Conservation (phyloP, 2,113 vertebrate species). For the Lophochroa leadbeateri region DNA sequence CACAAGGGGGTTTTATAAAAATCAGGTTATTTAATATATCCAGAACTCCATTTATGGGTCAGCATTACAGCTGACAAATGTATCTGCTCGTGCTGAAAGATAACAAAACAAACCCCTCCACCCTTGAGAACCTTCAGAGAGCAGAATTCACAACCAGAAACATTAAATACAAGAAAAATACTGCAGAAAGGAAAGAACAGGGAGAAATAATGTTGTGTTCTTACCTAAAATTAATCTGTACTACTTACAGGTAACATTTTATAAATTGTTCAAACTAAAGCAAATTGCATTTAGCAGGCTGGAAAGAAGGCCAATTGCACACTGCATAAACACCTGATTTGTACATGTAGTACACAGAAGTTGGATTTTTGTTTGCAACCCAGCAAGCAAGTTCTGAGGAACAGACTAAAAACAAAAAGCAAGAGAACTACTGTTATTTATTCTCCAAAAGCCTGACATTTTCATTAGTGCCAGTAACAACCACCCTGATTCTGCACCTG, state of each 20-base stretch:
- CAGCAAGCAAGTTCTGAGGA: neutral
- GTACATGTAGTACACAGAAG: neutral
- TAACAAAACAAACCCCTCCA: conserved; percentile 4
- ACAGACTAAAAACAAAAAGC: neutral
- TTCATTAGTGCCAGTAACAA: neutral
- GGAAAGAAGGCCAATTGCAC: neutral
- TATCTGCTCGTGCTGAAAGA: neutral
- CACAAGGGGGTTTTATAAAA: neutral
- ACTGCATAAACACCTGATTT: neutral
- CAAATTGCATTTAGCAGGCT: neutral
- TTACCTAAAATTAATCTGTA: neutral
- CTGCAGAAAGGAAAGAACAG: neutral
- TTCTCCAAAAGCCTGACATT: neutral
- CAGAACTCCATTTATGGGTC: neutral
- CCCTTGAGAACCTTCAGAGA: neutral
- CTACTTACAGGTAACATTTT: neutral
- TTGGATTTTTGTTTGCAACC: neutral
- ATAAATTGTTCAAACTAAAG: neutral
- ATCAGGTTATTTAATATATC: neutral
- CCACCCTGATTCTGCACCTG: neutral
- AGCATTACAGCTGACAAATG: neutral
- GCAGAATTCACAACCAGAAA: conserved; percentile 7
- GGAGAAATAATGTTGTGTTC: neutral
- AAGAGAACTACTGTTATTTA: neutral
- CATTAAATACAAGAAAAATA: neutral